Evolutionary conservation across 1,140 invertebrate species (phyloP), one percentile per base, ranked within the genome.

Genomic region (Rhopalosiphum maidis): DNA sequence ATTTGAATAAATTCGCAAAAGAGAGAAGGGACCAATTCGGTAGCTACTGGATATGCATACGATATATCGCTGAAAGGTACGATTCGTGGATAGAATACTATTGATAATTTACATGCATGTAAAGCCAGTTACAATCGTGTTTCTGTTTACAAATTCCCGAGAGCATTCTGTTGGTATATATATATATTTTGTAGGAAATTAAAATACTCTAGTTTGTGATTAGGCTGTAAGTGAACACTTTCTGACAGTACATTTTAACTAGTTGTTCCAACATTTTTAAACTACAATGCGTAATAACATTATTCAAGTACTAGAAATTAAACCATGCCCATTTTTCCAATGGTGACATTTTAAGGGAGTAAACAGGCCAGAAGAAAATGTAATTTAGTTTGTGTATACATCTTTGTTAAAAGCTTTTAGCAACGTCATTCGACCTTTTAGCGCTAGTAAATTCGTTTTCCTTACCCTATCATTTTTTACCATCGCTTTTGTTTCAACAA

Each of bases 391-490:
- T 85, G 35, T 43, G n/a, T 86, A 55, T 68, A 86, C 48, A 37
- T 93, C 8, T 86, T 86, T 83, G 7, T 21, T 43, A 93, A 93
- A 93, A 93, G 82, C 35, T 93, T 93, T 93, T 86, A 93, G 82
- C 22, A n/a, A 55, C 25, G 22, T 41, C 22, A 30, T 85, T 83
- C 35, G 48, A 93, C 82, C 48, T 93, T 92, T 83, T 54, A 85
- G 82, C n/a, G 48, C 21, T 35, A 83, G 11, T 15, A 93, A 86
- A 83, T 55, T 55, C n/a, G 35, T 86, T 86, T 86, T 93, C 9
- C 35, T 93, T 86, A 30, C n/a, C 11, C 7, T 55, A 46, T 77
- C 21, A 46, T 51, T 92, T 92, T 92, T 85, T 91, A 48, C 43
- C 43, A 83, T 83, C 77, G 30, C 5, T 30, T 92, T 92, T 54